Evolutionary conservation across 2,888 invertebrate genomes (phyloP).

Genomic region (Mylabris sibirica): DNA sequence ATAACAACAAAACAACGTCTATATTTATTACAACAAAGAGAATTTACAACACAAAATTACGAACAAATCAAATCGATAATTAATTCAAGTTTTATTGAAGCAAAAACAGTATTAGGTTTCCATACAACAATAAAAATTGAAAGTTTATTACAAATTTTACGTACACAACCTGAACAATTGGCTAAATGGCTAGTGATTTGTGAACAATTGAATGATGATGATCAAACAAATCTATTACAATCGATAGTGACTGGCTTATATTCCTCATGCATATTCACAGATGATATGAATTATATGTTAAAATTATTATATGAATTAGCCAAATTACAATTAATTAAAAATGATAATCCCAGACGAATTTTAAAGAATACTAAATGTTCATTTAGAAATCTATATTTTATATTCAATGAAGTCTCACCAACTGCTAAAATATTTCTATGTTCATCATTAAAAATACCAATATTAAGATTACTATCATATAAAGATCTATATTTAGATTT

Average conservation of each 20-base stretch:
- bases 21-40: slow-evolving; percentile 75
- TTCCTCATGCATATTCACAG: slow-evolving; percentile 77
- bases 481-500: slow-evolving; percentile 92
- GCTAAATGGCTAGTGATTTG: slow-evolving; percentile 74
- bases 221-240: slow-evolving; percentile 61
- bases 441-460: slow-evolving; percentile 89
- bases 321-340: slow-evolving; percentile 73
- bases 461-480: slow-evolving; percentile 88
- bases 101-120: slow-evolving; percentile 83
- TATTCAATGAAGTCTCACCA: slow-evolving; percentile 88
- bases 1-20: slow-evolving; percentile 86
- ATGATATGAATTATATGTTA: slow-evolving; percentile 75
- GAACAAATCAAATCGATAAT: slow-evolving; percentile 73
- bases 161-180: slow-evolving; percentile 74
- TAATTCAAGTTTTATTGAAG: slow-evolving; percentile 75
- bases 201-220: slow-evolving; percentile 65
- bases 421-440: slow-evolving; percentile 93
- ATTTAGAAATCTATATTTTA: slow-evolving; percentile 84
- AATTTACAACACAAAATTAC: slow-evolving; percentile 78
- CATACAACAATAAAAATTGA: slow-evolving; percentile 74
- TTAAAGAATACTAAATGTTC: slow-evolving; percentile 87
- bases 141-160: slow-evolving; percentile 72
- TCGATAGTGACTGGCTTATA: slow-evolving; percentile 73
- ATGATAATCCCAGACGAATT: slow-evolving; percentile 76
- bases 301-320: slow-evolving; percentile 73